A percentile compares a stretch with the other conserved stretches of the same genome.
Evolutionary conservation across 2,113 vertebrate species (phyloP).

Genomic region (Cacatua alba): DNA sequence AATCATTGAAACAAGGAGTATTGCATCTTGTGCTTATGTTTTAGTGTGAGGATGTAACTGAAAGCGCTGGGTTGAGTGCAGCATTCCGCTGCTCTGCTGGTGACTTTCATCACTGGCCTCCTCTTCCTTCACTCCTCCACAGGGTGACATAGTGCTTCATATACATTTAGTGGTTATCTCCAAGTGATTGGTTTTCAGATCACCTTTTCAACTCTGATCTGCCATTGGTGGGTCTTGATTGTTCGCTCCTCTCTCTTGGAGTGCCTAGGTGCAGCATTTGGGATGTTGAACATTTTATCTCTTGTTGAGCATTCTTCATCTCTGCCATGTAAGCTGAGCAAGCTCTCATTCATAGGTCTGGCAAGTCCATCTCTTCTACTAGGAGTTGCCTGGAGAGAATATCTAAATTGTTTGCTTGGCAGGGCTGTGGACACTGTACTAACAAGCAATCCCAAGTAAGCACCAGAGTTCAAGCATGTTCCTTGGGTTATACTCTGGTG

Average conservation of each 20-base stretch:
- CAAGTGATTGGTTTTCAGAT: neutral
- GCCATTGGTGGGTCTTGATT: neutral
- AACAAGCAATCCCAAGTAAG: neutral
- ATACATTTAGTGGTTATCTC: neutral
- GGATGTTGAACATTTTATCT: neutral
- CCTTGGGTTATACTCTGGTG: neutral
- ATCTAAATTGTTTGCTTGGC: neutral
- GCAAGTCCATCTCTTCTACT: neutral
- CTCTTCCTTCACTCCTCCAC: neutral
- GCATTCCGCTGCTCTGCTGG: neutral
- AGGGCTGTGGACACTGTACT: neutral
- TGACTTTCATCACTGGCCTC: neutral
- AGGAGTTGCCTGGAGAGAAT: neutral
- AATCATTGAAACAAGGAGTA: neutral
- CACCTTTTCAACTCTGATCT: neutral
- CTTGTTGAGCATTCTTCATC: rapidly evolving
- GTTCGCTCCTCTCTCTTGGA: neutral
- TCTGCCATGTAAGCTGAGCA: neutral
- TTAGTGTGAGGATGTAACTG: neutral
- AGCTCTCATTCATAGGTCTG: neutral
- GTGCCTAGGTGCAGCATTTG: neutral
- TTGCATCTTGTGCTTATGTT: neutral
- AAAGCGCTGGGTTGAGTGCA: neutral
- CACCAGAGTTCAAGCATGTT: rapidly evolving
- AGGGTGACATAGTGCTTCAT: neutral